phyloP scores from a whole-genome alignment of 2,113 vertebrate species.

The Mormyrus iriodes region DNA sequence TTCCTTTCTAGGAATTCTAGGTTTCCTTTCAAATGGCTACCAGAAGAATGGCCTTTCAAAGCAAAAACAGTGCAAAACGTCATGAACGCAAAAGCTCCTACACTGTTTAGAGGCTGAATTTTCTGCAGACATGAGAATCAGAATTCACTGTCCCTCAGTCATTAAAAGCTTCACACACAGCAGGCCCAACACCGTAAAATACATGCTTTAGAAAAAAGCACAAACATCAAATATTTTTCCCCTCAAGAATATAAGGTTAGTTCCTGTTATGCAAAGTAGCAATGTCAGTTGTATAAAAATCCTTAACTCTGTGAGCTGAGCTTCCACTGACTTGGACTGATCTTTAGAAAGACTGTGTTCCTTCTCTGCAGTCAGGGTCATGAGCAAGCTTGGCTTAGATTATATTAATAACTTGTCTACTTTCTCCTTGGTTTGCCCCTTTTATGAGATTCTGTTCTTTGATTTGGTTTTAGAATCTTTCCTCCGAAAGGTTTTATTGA shows the following conservation, averaged over 20 bases:
- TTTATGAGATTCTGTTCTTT: not conserved
- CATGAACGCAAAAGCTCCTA: not conserved
- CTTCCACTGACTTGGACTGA: not conserved
- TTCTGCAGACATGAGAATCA: not conserved
- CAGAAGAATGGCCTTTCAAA: not conserved
- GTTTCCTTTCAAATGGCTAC: not conserved
- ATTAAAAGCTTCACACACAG: not conserved
- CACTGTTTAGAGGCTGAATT: not conserved
- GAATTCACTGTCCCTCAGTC: not conserved
- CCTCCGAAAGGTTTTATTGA: slow-evolving; percentile 84
- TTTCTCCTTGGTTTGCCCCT: not conserved
- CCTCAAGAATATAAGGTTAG: not conserved
- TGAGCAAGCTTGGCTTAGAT: not conserved
- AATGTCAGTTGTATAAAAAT: not conserved
- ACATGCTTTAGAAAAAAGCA: not conserved
- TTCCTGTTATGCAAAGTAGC: not conserved
- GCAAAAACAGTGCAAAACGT: not conserved
- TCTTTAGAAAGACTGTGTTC: not conserved
- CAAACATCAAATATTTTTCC: not conserved
- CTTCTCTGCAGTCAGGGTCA: not conserved
- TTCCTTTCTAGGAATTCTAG: not conserved
- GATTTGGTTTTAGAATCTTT: slow-evolving; percentile 70
- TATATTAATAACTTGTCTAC: not conserved
- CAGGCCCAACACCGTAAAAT: not conserved
- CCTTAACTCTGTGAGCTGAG: not conserved